A percentile compares a stretch with the other conserved stretches of the same genome.
These are phyloP conservation scores for Rhinoptilus africanus DNA, from an alignment of 2,113 vertebrate species.

Conservation along the genomic window DNA sequence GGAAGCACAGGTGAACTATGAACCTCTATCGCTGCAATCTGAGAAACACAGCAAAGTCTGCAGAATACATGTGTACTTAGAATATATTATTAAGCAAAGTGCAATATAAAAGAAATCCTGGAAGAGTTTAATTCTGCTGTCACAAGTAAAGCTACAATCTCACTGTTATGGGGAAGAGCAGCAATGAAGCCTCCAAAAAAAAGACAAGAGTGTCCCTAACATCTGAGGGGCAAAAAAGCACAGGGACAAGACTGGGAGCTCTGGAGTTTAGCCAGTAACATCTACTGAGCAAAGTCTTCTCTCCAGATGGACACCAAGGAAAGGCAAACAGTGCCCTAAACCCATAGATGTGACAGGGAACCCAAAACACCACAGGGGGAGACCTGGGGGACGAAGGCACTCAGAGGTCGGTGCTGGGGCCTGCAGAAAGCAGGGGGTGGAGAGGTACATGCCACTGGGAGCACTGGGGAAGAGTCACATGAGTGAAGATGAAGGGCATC, in stretches of 20 bases:
- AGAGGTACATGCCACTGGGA: accelerated
- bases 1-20: background rate
- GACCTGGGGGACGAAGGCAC: background rate
- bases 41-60: background rate
- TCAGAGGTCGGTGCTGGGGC: background rate
- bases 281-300: background rate
- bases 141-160: background rate
- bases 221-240: background rate
- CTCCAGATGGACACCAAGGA: background rate
- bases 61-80: background rate
- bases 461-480: accelerated
- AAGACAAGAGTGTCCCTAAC: accelerated
- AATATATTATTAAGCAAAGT: background rate
- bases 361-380: background rate
- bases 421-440: accelerated
- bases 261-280: background rate
- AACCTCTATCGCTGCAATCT: background rate
- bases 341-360: background rate
- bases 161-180: background rate
- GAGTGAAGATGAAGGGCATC: background rate
- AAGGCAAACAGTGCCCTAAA: background rate
- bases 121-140: background rate
- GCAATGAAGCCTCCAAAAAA: background rate
- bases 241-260: accelerated
- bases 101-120: background rate